Evolutionary conservation across 2,888 invertebrate genomes (phyloP).

Genomic region (Congeria kusceri): DNA sequence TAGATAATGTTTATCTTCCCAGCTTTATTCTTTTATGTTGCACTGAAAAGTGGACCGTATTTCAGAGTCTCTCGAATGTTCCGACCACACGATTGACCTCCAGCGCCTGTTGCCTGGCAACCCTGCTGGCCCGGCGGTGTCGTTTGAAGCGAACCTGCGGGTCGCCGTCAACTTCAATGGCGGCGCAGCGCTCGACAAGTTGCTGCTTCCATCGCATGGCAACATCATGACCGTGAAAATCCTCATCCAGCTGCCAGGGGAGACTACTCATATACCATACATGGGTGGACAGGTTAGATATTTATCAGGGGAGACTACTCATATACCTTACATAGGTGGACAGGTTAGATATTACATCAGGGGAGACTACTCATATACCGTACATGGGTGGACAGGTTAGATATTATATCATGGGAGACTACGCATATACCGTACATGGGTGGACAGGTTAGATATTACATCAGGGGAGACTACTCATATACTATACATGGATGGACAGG

Average conservation of each 20-base stretch:
- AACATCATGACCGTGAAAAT: conserved; percentile 52
- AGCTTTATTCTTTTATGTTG: no score
- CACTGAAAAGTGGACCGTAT: no score
- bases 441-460: conserved; percentile 44
- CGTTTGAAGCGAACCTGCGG: conserved; percentile 14
- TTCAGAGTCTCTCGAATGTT: conserved; percentile 29
- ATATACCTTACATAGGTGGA: conserved; percentile 44
- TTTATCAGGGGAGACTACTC: conserved; percentile 45
- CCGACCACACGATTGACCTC: conserved; percentile 18
- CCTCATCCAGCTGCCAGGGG: conserved; percentile 44
- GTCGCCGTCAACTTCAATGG: conserved; percentile 45
- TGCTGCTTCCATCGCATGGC: conserved; percentile 36
- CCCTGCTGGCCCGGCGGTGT: conserved; percentile 40
- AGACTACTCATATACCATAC: conserved; percentile 35
- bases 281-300: conserved; percentile 42
- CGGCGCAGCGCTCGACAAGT: conserved; percentile 45
- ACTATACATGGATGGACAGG: no score
- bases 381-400: background rate
- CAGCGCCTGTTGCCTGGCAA: conserved; percentile 24
- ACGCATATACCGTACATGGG: conserved; percentile 40
- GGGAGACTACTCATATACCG: conserved; percentile 42
- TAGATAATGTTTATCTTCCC: no score
- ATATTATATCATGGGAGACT: no score
- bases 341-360: conserved; percentile 44
- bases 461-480: no score